phyloP scores from a whole-genome alignment of 2,797 vertebrate species.

The Poeciliopsis turneri region DNA sequence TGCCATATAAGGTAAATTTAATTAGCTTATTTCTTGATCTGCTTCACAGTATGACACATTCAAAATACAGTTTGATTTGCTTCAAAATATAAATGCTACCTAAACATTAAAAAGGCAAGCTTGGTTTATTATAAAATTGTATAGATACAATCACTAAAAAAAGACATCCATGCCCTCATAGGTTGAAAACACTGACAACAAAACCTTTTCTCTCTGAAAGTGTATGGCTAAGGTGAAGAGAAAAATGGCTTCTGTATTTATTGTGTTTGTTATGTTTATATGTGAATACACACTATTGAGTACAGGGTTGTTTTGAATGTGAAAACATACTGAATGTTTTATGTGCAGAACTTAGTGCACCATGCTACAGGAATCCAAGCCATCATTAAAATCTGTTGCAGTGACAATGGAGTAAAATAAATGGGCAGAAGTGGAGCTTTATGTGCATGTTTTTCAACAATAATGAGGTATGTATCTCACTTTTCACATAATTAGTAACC shows the following conservation, averaged over 20 bases:
- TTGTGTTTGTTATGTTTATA: not conserved
- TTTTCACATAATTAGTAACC: not conserved
- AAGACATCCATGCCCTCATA: conserved; percentile 1
- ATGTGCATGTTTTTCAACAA: not conserved
- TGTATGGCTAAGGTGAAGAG: not conserved
- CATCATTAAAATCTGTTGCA: not conserved
- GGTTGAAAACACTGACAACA: not conserved
- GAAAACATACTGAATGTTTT: not conserved
- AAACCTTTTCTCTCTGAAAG: not conserved
- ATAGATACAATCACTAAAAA: not conserved
- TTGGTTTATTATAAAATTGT: not conserved
- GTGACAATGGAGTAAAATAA: not conserved
- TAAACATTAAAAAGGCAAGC: not conserved
- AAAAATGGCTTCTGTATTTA: not conserved
- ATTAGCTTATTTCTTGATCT: conserved; percentile 14
- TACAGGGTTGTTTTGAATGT: not conserved
- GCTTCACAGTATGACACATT: not conserved
- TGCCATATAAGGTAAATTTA: not conserved
- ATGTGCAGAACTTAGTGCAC: not conserved
- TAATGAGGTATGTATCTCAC: not conserved
- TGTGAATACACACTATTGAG: not conserved
- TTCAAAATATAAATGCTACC: conserved; percentile 1
- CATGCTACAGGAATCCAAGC: not conserved
- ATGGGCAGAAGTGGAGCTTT: not conserved
- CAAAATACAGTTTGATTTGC: not conserved